Evolutionary conservation across 2,113 vertebrate species (phyloP).

Genomic region (Melanotaenia duboulayi): DNA sequence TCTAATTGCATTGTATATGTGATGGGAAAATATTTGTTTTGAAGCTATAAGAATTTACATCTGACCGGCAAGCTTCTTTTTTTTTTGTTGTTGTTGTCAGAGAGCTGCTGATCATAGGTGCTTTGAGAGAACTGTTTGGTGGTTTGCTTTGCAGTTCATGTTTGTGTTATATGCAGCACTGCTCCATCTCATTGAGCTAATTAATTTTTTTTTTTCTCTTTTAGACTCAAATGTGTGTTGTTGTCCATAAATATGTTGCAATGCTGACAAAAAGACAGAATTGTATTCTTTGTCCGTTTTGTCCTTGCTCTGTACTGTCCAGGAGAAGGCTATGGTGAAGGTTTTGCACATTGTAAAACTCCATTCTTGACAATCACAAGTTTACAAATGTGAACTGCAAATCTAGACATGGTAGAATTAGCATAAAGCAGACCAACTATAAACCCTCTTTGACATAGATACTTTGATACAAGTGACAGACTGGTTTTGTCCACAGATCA

Average conservation of each 20-base stretch:
- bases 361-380: constrained; percentile 2
- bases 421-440: background rate
- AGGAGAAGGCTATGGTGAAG: background rate
- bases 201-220: background rate
- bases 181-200: background rate
- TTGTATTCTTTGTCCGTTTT: background rate
- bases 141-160: background rate
- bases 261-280: background rate
- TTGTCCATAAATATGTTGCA: background rate
- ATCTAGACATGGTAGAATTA: background rate
- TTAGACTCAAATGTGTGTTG: background rate
- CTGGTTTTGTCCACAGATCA: background rate
- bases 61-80: no score
- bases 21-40: no score
- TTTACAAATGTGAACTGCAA: constrained; percentile 3
- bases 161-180: background rate
- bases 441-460: background rate
- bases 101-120: background rate
- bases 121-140: background rate
- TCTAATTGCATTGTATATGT: background rate
- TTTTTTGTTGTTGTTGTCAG: background rate
- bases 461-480: background rate
- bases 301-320: background rate
- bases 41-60: no score
- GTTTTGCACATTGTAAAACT: background rate